These are phyloP conservation scores for Lichenostomus cassidix DNA, from an alignment of 2,113 vertebrate species.

Conservation along the genomic window DNA sequence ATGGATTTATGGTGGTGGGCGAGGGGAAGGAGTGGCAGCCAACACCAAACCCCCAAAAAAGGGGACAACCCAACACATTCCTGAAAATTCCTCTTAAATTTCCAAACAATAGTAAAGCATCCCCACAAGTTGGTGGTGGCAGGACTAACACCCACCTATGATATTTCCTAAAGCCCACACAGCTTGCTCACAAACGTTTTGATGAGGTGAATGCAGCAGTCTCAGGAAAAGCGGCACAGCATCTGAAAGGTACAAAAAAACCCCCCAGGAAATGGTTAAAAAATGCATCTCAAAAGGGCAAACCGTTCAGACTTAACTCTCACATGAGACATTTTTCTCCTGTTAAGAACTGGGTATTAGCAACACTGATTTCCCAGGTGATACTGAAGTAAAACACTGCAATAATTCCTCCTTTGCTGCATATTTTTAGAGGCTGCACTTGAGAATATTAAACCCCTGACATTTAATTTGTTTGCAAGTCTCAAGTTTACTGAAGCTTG, in stretches of 20 bases:
- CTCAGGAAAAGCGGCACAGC: slow-evolving; percentile 95
- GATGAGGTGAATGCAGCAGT: slow-evolving; percentile 92
- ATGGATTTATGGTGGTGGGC: not conserved
- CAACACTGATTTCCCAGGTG: not conserved
- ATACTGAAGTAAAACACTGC: not conserved
- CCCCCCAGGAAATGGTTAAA: not conserved
- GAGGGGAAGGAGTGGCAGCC: not conserved
- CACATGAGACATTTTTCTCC: not conserved
- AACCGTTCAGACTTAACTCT: not conserved
- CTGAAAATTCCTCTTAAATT: not conserved
- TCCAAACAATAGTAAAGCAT: not conserved
- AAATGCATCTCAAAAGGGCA: not conserved
- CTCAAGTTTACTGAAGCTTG: not conserved
- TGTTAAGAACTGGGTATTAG: not conserved
- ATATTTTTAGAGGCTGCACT: not conserved
- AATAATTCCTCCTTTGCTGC: not conserved
- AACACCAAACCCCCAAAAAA: rapidly evolving
- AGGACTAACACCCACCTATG: slow-evolving; percentile 83
- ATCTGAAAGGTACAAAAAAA: slow-evolving; percentile 73
- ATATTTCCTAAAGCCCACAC: slow-evolving; percentile 98
- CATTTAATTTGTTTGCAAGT: not conserved
- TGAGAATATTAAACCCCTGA: not conserved
- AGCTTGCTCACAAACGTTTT: slow-evolving; percentile 97
- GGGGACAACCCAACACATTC: rapidly evolving
- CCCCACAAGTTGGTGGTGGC: not conserved